phyloP scores from a whole-genome alignment of 2,888 invertebrate species.

The Pteria penguin region DNA sequence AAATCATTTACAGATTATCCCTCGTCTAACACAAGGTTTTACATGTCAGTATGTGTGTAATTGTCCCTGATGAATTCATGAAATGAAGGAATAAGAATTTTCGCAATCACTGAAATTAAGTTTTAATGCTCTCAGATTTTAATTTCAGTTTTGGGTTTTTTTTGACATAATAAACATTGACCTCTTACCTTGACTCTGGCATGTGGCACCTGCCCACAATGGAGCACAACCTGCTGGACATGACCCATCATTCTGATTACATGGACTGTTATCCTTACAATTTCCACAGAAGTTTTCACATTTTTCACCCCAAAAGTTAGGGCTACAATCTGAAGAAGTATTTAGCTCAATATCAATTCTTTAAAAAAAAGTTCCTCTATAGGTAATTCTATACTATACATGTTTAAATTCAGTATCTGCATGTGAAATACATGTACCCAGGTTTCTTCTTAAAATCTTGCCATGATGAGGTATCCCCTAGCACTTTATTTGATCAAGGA shows the following conservation, averaged over 20 bases:
- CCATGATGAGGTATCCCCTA: no score
- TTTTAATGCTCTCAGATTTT: neutral
- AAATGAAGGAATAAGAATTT: no score
- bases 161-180: neutral
- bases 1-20: no score
- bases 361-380: no score
- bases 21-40: no score
- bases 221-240: slow-evolving; percentile 30
- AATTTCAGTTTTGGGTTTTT: neutral
- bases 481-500: no score
- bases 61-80: no score
- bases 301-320: slow-evolving; percentile 30
- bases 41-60: no score
- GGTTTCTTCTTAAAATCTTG: no score
- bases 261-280: slow-evolving; percentile 21
- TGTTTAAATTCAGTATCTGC: no score
- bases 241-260: slow-evolving; percentile 30
- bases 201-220: neutral
- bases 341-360: neutral
- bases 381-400: no score
- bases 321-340: slow-evolving; percentile 12
- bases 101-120: neutral
- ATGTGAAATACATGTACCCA: no score
- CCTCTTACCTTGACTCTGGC: neutral
- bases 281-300: slow-evolving; percentile 36